Conservation (phyloP, 2,113 vertebrate species). For the Progne subis region DNA sequence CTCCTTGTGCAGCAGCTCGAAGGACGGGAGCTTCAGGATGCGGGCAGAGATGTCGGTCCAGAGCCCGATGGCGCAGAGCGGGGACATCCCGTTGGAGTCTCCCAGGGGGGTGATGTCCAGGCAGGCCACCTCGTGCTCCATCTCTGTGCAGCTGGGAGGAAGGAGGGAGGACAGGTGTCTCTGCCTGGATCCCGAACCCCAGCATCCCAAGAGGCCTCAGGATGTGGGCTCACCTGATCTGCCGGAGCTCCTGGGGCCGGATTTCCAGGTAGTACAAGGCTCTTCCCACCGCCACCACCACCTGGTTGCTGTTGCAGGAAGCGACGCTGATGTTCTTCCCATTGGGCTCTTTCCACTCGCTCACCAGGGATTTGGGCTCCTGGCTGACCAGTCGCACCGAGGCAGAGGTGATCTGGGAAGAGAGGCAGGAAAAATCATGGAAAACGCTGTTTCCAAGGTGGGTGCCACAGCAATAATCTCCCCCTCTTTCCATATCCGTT, state of each 20-base stretch:
- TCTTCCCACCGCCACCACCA: constrained; percentile 93
- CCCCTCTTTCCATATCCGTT: background rate
- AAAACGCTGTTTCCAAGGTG: background rate
- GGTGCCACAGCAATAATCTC: background rate
- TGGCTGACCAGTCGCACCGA: constrained; percentile 94
- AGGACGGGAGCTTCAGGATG: constrained; percentile 92
- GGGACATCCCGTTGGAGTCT: constrained; percentile 85
- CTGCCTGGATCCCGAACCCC: background rate
- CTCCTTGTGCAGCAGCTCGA: constrained; percentile 94
- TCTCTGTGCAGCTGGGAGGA: constrained; percentile 86
- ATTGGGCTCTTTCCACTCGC: constrained; percentile 97
- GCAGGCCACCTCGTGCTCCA: constrained; percentile 98
- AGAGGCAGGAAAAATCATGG: background rate
- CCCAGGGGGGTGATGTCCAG: constrained; percentile 95
- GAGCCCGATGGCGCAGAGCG: constrained; percentile 93
- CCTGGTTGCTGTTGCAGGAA: constrained; percentile 94
- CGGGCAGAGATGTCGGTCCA: constrained; percentile 98
- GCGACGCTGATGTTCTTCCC: constrained; percentile 97
- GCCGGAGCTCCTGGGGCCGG: constrained; percentile 89
- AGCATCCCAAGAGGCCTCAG: background rate
- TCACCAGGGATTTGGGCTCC: constrained; percentile 92
- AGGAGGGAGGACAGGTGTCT: background rate
- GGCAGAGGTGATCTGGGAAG: constrained; percentile 90
- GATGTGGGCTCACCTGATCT: constrained; percentile 84
- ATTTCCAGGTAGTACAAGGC: constrained; percentile 97